These are phyloP conservation scores for Pagrus major DNA, from an alignment of 2,113 vertebrate species.

Conservation along the genomic window DNA sequence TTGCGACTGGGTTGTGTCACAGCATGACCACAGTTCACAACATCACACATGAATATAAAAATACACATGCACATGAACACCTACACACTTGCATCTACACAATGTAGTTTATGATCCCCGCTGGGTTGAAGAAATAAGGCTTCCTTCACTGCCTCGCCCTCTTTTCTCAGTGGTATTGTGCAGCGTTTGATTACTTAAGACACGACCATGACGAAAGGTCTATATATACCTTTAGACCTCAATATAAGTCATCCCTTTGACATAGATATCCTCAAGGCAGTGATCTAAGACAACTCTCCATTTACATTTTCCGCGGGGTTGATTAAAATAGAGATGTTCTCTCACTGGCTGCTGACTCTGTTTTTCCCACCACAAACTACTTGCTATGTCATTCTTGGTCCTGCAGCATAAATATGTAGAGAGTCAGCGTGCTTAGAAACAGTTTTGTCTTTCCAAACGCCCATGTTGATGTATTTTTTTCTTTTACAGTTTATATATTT, in stretches of 20 bases:
- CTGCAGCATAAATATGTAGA: conserved; percentile 34
- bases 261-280: conserved; percentile 14
- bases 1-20: too few species aligned
- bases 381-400: conserved; percentile 29
- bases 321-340: conserved; percentile 43
- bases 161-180: neutral
- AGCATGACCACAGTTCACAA: too few species aligned
- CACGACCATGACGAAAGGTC: neutral
- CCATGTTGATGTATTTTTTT: neutral
- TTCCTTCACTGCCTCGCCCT: conserved; percentile 1
- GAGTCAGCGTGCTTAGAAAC: conserved; percentile 9
- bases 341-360: conserved; percentile 31
- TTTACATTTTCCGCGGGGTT: conserved; percentile 32
- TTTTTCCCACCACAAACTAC: conserved; percentile 59
- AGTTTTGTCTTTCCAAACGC: conserved; percentile 14
- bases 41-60: conserved; percentile 25
- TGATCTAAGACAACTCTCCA: conserved; percentile 39
- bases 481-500: conserved; percentile 28
- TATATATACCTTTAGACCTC: neutral
- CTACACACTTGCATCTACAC: neutral
- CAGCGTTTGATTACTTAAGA: neutral
- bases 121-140: neutral
- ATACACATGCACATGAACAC: conserved; percentile 19
- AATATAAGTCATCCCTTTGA: conserved; percentile 19
- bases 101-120: conserved; percentile 8